Evolutionary conservation across 2,113 vertebrate species (phyloP).

Genomic region (Hucho hucho): DNA sequence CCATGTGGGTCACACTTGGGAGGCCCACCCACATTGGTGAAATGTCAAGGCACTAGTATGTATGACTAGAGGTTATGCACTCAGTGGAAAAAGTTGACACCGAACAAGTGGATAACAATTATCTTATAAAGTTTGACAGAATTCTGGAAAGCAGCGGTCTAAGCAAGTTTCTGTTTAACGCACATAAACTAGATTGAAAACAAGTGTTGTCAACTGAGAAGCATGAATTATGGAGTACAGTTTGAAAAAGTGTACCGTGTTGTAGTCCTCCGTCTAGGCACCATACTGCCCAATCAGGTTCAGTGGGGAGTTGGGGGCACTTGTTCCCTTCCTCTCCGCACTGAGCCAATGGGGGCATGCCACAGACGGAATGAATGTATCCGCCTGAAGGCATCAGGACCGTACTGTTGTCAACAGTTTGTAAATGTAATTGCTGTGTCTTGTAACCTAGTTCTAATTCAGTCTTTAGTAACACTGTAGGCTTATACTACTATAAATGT

Average conservation of each 20-base stretch:
- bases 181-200: slow-evolving; percentile 1
- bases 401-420: not conserved
- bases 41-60: slow-evolving; percentile 58
- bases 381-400: not conserved
- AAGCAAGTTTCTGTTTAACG: not conserved
- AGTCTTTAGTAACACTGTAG: too few species aligned
- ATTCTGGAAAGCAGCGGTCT: not conserved
- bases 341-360: slow-evolving; percentile 42
- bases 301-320: slow-evolving; percentile 27
- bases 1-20: slow-evolving; percentile 33
- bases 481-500: not conserved
- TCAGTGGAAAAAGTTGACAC: slow-evolving; percentile 36
- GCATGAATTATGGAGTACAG: slow-evolving; percentile 29
- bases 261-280: slow-evolving; percentile 41
- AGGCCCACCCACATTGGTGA: slow-evolving; percentile 63
- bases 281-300: slow-evolving; percentile 56
- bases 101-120: slow-evolving; percentile 20
- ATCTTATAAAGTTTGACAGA: not conserved
- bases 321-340: slow-evolving; percentile 26
- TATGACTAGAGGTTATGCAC: slow-evolving; percentile 41
- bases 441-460: too few species aligned
- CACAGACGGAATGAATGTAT: slow-evolving; percentile 37
- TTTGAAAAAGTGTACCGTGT: slow-evolving; percentile 44
- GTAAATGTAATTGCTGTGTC: too few species aligned
- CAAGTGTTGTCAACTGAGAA: slow-evolving; percentile 25